Conservation (phyloP, 2,797 vertebrate genomes). For the Ctenopoma multispine region DNA sequence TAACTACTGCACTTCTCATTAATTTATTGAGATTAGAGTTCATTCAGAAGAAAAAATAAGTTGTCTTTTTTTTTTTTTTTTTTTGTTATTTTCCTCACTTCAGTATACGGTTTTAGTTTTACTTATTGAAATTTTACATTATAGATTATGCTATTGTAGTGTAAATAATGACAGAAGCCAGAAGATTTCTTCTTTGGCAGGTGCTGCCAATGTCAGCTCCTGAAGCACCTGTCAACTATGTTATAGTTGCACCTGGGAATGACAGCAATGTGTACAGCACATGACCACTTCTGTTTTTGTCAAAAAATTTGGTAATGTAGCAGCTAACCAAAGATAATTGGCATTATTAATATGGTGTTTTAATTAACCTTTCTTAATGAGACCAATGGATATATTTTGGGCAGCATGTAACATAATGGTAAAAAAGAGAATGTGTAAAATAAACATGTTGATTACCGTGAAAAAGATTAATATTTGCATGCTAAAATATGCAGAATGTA, state of each 20-base stretch:
- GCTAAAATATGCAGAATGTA: not conserved
- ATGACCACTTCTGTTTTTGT: not conserved
- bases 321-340: not conserved
- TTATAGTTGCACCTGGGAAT: not conserved
- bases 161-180: not conserved
- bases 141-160: too few species aligned
- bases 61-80: not conserved
- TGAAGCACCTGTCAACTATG: not conserved
- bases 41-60: not conserved
- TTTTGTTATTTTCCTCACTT: not conserved
- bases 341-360: not conserved
- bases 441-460: not conserved
- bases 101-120: not conserved
- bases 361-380: not conserved
- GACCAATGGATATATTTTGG: not conserved
- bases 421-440: constrained; percentile 6
- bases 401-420: not conserved
- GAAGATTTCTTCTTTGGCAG: not conserved
- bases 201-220: not conserved
- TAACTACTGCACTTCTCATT: constrained; percentile 24
- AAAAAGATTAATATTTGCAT: not conserved
- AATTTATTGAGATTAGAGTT: too few species aligned
- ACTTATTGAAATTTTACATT: not conserved
- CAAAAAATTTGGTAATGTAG: constrained; percentile 1
- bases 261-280: not conserved